These are phyloP conservation scores for Falco columbarius DNA, from an alignment of 2,797 vertebrate genomes.

Conservation along the genomic window DNA sequence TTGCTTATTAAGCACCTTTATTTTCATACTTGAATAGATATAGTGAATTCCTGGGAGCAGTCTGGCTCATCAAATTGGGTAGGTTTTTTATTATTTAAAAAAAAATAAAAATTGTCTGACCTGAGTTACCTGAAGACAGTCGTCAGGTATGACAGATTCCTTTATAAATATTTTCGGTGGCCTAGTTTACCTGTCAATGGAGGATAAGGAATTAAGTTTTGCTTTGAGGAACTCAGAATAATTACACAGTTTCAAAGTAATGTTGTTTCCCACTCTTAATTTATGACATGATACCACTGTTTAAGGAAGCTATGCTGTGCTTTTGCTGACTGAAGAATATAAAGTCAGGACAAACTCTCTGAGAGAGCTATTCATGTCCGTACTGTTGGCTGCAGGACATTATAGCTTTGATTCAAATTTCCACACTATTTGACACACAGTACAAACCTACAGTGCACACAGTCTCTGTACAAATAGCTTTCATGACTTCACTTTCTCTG, in stretches of 20 bases:
- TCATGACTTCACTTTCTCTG: background rate
- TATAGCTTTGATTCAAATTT: conserved; percentile 2
- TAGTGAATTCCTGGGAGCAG: background rate
- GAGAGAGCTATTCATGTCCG: background rate
- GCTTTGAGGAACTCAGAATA: background rate
- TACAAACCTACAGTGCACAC: background rate
- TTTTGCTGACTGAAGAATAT: background rate
- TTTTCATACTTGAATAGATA: background rate
- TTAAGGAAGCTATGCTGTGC: background rate
- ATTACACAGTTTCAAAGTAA: background rate
- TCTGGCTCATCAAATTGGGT: background rate
- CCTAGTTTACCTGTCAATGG: background rate
- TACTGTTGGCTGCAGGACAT: background rate
- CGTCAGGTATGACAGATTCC: background rate
- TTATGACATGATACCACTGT: background rate
- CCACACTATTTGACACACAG: background rate
- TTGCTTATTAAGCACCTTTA: background rate
- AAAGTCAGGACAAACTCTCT: background rate
- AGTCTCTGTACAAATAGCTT: background rate
- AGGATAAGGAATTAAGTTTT: background rate
- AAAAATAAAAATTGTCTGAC: background rate
- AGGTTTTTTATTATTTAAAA: background rate
- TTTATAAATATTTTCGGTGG: background rate
- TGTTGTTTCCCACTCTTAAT: background rate
- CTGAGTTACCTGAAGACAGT: background rate